Evolutionary conservation across 2,888 invertebrate genomes (phyloP).

Genomic region (Digitonthophagus gazella): DNA sequence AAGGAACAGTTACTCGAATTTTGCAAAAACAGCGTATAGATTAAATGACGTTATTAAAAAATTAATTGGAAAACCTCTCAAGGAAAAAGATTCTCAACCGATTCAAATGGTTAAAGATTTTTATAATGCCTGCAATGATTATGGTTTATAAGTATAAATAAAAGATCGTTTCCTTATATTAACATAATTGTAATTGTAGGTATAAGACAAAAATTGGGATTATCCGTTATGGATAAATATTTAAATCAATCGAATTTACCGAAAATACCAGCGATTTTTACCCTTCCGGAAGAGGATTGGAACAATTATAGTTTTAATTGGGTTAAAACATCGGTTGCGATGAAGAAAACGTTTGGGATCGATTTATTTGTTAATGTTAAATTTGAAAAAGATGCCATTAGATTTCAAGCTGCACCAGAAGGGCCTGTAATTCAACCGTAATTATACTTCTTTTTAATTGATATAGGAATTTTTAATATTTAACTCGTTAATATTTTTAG

Average conservation of each 20-base stretch:
- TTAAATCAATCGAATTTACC: not conserved
- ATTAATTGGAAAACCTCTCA: not conserved
- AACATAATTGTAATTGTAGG: no score
- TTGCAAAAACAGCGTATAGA: not conserved
- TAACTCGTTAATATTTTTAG: no score
- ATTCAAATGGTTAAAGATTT: constrained; percentile 1
- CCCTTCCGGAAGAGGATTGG: not conserved
- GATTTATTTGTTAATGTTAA: constrained; percentile 3
- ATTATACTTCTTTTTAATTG: not conserved
- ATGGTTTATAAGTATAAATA: not conserved
- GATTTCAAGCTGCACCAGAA: not conserved
- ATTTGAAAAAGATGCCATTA: not conserved
- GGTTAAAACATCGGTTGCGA: constrained; percentile 3
- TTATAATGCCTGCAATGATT: not conserved
- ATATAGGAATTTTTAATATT: no score
- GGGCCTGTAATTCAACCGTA: not conserved
- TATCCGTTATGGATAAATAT: constrained; percentile 2
- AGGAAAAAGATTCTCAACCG: not conserved
- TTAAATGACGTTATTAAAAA: not conserved
- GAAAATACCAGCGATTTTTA: not conserved
- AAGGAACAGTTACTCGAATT: not conserved
- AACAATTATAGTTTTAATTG: constrained; percentile 7
- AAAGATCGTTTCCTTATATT: not conserved
- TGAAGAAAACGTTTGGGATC: constrained; percentile 4
- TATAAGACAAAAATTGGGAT: not conserved